A percentile compares a stretch with the other conserved stretches of the same genome.
Evolutionary conservation across 1,140 invertebrate species (phyloP).

Genomic region (Drosophila malerkotliana): DNA sequence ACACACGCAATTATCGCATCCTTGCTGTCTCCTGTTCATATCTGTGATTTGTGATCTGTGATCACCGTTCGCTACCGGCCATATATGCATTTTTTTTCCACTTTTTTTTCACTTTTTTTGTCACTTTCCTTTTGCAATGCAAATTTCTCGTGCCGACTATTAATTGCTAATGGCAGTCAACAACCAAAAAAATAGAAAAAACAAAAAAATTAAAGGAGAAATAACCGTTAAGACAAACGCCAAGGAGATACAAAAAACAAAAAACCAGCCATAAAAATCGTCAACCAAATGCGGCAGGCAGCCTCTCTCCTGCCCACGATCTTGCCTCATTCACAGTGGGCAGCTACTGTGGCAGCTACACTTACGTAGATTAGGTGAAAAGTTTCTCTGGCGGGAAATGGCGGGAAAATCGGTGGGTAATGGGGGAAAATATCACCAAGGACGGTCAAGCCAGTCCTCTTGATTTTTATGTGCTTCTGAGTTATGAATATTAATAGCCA

Average conservation of each 20-base stretch:
- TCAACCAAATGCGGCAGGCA: constrained; percentile 59
- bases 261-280: constrained; percentile 70
- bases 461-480: constrained; percentile 19
- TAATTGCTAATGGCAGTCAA: constrained; percentile 76
- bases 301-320: constrained; percentile 47
- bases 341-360: constrained; percentile 33
- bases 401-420: background rate
- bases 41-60: constrained; percentile 53
- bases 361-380: constrained; percentile 31
- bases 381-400: constrained; percentile 22
- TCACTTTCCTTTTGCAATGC: constrained; percentile 80
- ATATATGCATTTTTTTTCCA: constrained; percentile 17
- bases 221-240: constrained; percentile 38
- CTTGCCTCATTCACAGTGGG: constrained; percentile 47
- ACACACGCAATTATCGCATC: constrained; percentile 59
- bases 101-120: constrained; percentile 46
- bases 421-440: constrained; percentile 12
- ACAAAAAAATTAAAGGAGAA: constrained; percentile 21
- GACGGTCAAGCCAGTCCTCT: constrained; percentile 10
- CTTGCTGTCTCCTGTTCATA: constrained; percentile 48
- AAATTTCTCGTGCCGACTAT: constrained; percentile 80
- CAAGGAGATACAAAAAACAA: constrained; percentile 25
- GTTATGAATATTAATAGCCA: constrained; percentile 30
- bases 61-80: constrained; percentile 47
- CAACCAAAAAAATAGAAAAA: constrained; percentile 37